A percentile compares a stretch with the other conserved stretches of the same genome.
phyloP scores from a whole-genome alignment of 2,888 invertebrate species.

The Trachelus iudaicus region DNA sequence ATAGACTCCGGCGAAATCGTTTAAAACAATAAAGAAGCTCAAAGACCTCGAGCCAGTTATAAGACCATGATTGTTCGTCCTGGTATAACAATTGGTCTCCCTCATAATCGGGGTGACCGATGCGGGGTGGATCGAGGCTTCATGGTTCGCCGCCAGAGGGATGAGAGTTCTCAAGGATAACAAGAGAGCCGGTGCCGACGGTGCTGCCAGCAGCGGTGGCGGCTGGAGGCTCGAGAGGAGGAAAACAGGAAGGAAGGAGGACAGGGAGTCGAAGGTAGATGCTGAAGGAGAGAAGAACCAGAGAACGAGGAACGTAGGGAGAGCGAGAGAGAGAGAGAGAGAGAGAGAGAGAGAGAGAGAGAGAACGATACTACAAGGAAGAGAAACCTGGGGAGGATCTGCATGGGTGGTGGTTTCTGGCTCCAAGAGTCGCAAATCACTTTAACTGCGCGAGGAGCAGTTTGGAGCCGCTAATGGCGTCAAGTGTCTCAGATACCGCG shows the following conservation, averaged over 20 bases:
- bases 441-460: conserved; percentile 62
- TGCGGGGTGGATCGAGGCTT: conserved; percentile 25
- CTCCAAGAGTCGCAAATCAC: conserved; percentile 62
- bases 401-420: conserved; percentile 37
- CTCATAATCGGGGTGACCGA: conserved; percentile 37
- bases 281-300: background rate
- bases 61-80: conserved; percentile 36
- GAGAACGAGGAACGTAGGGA: background rate
- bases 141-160: conserved; percentile 15
- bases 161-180: background rate
- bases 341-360: conserved; percentile 21
- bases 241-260: conserved; percentile 5
- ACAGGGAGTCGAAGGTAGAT: conserved; percentile 16
- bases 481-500: conserved; percentile 62
- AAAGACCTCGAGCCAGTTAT: conserved; percentile 13
- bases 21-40: background rate
- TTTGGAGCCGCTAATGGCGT: conserved; percentile 64
- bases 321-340: conserved; percentile 16
- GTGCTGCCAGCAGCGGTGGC: background rate
- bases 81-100: conserved; percentile 49
- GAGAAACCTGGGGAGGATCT: conserved; percentile 24
- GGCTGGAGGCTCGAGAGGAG: background rate
- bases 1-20: background rate
- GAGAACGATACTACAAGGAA: conserved; percentile 10
- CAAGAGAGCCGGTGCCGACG: background rate